phyloP scores from a whole-genome alignment of 2,113 vertebrate species.

The Scomber colias region DNA sequence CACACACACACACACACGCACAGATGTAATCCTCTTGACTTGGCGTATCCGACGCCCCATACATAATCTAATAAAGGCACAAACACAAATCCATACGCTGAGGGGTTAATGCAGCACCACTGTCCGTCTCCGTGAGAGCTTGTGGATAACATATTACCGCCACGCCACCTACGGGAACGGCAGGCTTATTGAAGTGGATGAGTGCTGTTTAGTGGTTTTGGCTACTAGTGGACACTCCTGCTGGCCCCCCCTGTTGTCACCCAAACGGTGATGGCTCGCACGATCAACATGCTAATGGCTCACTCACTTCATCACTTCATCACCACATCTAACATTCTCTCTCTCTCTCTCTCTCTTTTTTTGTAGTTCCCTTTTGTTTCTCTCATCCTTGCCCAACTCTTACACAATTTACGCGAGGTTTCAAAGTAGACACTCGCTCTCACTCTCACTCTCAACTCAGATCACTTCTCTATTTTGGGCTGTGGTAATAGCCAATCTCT shows the following conservation, averaged over 20 bases:
- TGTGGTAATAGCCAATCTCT: slow-evolving; percentile 34
- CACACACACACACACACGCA: too few relatives aligned
- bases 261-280: slow-evolving; percentile 15
- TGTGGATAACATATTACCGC: slow-evolving; percentile 45
- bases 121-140: slow-evolving; percentile 24
- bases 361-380: neutral
- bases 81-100: slow-evolving; percentile 44
- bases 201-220: slow-evolving; percentile 39
- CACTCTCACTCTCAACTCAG: slow-evolving; percentile 23
- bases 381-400: slow-evolving; percentile 7
- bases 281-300: neutral
- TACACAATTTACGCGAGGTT: slow-evolving; percentile 11
- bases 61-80: slow-evolving; percentile 45
- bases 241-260: slow-evolving; percentile 28
- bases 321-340: slow-evolving; percentile 9
- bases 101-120: slow-evolving; percentile 41
- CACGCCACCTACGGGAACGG: slow-evolving; percentile 42
- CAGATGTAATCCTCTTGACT: slow-evolving; percentile 30
- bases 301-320: slow-evolving; percentile 41
- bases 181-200: slow-evolving; percentile 37
- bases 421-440: slow-evolving; percentile 43
- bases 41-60: slow-evolving; percentile 24
- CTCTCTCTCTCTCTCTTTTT: too few relatives aligned
- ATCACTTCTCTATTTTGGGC: slow-evolving; percentile 60
- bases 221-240: slow-evolving; percentile 31